Evolutionary conservation across 2,113 vertebrate species (phyloP).

Genomic region (Romanogobio albipinnatus): DNA sequence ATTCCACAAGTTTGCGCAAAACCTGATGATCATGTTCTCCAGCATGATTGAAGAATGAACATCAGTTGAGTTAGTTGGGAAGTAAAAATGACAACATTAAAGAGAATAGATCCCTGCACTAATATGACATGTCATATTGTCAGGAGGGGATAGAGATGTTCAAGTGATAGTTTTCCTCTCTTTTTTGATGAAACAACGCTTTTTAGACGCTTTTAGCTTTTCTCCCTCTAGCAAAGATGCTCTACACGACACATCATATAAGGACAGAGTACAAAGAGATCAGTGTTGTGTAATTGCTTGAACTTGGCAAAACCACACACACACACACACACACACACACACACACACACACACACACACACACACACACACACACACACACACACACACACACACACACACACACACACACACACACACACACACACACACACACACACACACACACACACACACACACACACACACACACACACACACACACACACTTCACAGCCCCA

Average conservation of each 20-base stretch:
- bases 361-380: background rate
- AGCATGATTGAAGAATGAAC: background rate
- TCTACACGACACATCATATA: background rate
- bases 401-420: background rate
- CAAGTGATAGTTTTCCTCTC: background rate
- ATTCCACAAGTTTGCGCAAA: background rate
- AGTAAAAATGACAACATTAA: background rate
- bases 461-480: background rate
- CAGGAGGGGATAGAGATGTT: background rate
- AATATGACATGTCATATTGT: background rate
- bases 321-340: background rate
- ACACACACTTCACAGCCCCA: background rate
- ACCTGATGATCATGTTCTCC: background rate
- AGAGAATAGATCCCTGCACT: background rate
- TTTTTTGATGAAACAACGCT: background rate
- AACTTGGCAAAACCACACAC: slow-evolving; percentile 1
- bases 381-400: background rate
- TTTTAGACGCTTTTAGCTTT: background rate
- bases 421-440: background rate
- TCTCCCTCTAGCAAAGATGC: background rate
- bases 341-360: background rate
- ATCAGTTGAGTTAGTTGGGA: background rate
- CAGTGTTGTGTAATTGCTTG: slow-evolving; percentile 17
- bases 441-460: background rate
- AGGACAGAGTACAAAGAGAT: slow-evolving; percentile 11